Conservation (phyloP, 2,797 vertebrate species). For the Poecilia velifera region DNA sequence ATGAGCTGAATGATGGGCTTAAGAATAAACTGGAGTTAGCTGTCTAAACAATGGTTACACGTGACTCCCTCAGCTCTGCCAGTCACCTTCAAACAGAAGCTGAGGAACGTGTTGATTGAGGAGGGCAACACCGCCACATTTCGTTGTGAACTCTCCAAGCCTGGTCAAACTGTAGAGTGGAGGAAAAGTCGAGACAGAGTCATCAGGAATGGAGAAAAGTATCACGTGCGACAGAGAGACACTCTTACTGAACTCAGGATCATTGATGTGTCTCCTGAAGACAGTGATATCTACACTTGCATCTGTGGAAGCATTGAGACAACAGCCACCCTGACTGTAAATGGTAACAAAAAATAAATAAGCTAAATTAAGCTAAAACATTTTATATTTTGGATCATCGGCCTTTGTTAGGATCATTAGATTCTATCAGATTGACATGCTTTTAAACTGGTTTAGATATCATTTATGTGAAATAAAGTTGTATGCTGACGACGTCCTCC, state of each 20-base stretch:
- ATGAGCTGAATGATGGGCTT: background rate
- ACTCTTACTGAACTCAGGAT: constrained; percentile 80
- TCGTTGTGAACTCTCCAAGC: constrained; percentile 82
- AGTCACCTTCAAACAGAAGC: constrained; percentile 82
- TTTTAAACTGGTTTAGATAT: background rate
- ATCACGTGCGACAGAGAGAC: constrained; percentile 82
- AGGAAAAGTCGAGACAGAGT: constrained; percentile 74
- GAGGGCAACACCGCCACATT: constrained; percentile 76
- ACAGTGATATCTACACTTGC: constrained; percentile 86
- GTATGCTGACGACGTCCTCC: background rate
- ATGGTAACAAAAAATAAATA: constrained; percentile 71
- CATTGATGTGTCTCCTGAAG: constrained; percentile 74
- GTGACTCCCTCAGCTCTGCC: constrained; percentile 76
- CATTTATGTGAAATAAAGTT: background rate
- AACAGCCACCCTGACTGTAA: constrained; percentile 82
- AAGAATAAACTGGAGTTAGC: constrained; percentile 1
- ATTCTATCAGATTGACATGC: background rate
- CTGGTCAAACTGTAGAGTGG: constrained; percentile 72
- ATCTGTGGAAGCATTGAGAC: constrained; percentile 82
- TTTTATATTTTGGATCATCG: background rate
- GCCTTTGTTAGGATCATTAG: background rate
- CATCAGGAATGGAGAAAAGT: constrained; percentile 78
- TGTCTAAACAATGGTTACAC: background rate
- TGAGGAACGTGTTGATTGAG: constrained; percentile 73
- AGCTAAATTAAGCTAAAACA: background rate